Evolutionary conservation across 2,113 vertebrate genomes (phyloP).

Genomic region (Bolborhynchus lineola): DNA sequence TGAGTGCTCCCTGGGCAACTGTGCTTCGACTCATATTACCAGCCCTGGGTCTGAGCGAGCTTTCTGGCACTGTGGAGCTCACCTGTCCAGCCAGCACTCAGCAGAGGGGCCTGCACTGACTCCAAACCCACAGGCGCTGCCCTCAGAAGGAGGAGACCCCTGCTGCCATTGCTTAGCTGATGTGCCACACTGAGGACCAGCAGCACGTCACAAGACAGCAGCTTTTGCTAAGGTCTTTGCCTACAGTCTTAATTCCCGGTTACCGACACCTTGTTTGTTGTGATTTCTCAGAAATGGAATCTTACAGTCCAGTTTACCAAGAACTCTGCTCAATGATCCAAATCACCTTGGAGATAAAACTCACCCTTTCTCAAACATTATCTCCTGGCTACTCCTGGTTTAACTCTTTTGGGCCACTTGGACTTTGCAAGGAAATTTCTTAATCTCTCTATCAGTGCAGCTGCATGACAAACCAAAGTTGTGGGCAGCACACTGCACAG

Average conservation of each 20-base stretch:
- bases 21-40: background rate
- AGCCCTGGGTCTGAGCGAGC: background rate
- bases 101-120: background rate
- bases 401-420: background rate
- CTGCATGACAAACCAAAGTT: background rate
- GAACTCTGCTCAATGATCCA: background rate
- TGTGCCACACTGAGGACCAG: background rate
- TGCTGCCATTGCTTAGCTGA: background rate
- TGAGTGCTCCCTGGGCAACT: background rate
- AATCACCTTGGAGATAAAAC: background rate
- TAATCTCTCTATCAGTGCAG: background rate
- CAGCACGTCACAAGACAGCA: background rate
- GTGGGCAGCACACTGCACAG: background rate
- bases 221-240: background rate
- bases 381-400: background rate
- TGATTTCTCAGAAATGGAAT: background rate
- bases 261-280: background rate
- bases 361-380: background rate
- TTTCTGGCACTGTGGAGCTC: background rate
- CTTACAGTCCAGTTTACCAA: background rate
- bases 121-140: background rate
- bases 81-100: background rate
- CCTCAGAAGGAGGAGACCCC: background rate
- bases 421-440: background rate
- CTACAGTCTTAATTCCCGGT: background rate